Conservation (phyloP, 2,113 vertebrate genomes). For the Microcebus murinus region DNA sequence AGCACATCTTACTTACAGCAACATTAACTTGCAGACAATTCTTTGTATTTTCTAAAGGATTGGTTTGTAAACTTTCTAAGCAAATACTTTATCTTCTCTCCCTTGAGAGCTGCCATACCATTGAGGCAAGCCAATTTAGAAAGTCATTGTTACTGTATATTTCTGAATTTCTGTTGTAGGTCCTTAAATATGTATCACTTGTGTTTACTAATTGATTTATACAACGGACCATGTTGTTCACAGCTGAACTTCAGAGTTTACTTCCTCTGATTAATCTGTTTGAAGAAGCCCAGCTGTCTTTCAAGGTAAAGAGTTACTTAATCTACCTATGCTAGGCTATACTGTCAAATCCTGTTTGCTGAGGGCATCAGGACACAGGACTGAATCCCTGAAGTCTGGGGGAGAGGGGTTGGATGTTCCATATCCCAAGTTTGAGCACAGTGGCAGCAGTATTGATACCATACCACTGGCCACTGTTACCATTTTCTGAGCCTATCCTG, state of each 20-base stretch:
- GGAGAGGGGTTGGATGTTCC: background rate
- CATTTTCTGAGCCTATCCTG: background rate
- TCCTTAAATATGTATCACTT: background rate
- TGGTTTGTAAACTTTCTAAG: background rate
- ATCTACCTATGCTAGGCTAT: background rate
- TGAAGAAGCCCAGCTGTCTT: background rate
- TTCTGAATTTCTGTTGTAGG: background rate
- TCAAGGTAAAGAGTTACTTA: background rate
- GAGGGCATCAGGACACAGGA: background rate
- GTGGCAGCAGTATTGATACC: background rate
- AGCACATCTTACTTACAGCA: background rate
- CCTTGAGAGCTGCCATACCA: background rate
- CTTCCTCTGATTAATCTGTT: background rate
- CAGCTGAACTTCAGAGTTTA: background rate
- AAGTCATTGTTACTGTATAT: background rate
- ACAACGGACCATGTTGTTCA: background rate
- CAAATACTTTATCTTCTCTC: conserved; percentile 17
- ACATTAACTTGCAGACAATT: background rate
- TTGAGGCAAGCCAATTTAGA: background rate
- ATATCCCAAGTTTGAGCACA: background rate
- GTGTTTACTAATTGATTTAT: background rate
- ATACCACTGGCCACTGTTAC: background rate
- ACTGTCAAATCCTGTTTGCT: background rate
- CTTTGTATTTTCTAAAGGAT: background rate
- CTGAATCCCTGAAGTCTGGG: background rate